Evolutionary conservation across 2,888 invertebrate genomes (phyloP).

Genomic region (Chalcis sispes): DNA sequence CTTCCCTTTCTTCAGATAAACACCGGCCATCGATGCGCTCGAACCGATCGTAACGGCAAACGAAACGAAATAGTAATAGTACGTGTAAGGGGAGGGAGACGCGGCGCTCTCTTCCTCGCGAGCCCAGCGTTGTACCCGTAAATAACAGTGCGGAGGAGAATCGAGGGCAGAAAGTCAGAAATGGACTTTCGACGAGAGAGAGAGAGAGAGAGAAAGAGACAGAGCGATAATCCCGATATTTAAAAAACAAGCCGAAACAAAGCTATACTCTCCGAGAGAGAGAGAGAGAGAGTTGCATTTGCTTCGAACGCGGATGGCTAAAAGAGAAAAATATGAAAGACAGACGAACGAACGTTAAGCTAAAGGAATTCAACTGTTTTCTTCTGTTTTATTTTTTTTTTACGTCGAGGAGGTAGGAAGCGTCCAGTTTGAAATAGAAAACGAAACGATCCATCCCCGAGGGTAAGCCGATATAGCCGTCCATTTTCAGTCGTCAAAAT

Average conservation of each 20-base stretch:
- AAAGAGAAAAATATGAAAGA: conserved; percentile 19
- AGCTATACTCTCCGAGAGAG: too few relatives aligned
- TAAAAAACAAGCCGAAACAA: conserved; percentile 61
- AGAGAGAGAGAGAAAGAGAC: background rate
- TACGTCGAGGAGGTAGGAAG: too few relatives aligned
- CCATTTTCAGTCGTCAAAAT: conserved; percentile 74
- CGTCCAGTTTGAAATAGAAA: conserved; percentile 11
- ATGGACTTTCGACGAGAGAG: too few relatives aligned
- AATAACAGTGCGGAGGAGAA: conserved; percentile 64
- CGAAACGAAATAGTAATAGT: conserved; percentile 60
- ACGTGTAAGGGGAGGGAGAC: conserved; percentile 1
- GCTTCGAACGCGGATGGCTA: conserved; percentile 23
- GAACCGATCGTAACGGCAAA: conserved; percentile 53
- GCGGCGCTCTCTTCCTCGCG: background rate
- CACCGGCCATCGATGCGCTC: conserved; percentile 8
- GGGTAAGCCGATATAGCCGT: conserved; percentile 62
- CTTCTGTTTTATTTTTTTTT: conserved; percentile 10
- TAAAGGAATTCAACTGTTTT: conserved; percentile 39
- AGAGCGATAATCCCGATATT: conserved; percentile 63
- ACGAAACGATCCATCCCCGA: conserved; percentile 43
- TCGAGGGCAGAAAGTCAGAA: conserved; percentile 2
- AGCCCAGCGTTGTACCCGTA: conserved; percentile 48
- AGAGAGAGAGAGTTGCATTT: conserved; percentile 3
- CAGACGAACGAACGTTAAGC: background rate
- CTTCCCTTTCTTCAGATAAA: background rate